Conservation (phyloP, 2,888 invertebrate species). For the Pristionchus maxplancki region DNA sequence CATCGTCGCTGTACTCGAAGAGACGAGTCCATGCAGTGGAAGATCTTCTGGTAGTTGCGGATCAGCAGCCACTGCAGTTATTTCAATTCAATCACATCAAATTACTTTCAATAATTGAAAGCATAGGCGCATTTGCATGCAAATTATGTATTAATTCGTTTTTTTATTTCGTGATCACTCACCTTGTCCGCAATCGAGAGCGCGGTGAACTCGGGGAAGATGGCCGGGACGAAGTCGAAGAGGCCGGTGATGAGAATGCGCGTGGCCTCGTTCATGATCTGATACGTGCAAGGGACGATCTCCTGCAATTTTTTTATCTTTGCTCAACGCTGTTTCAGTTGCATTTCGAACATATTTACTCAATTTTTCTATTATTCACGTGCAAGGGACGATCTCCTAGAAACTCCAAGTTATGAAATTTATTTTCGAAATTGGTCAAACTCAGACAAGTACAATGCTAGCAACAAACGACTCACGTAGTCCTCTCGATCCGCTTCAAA, state of each 20-base stretch:
- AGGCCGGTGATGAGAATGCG: conserved; percentile 17
- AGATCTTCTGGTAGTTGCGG: conserved; percentile 37
- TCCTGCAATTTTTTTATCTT: background rate
- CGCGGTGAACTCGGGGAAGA: background rate
- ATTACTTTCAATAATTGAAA: too few species aligned
- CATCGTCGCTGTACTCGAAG: background rate
- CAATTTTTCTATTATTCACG: too few species aligned
- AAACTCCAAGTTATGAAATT: too few species aligned
- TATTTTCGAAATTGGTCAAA: background rate
- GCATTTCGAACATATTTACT: background rate
- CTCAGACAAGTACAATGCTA: too few species aligned
- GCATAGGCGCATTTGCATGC: too few species aligned
- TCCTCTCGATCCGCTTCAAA: conserved; percentile 11
- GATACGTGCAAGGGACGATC: conserved; percentile 13
- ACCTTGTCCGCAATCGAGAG: conserved; percentile 20
- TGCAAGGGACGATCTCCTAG: background rate
- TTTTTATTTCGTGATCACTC: too few species aligned
- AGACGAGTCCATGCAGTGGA: conserved; percentile 8
- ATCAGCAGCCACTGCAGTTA: conserved; percentile 33
- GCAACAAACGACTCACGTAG: background rate
- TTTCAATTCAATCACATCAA: too few species aligned
- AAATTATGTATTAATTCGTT: too few species aligned
- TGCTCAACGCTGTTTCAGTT: too few species aligned
- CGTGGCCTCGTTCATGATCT: conserved; percentile 37
- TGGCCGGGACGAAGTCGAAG: conserved; percentile 2